Conservation (phyloP, 2,797 vertebrate genomes). For the Adrianichthys oophorus region DNA sequence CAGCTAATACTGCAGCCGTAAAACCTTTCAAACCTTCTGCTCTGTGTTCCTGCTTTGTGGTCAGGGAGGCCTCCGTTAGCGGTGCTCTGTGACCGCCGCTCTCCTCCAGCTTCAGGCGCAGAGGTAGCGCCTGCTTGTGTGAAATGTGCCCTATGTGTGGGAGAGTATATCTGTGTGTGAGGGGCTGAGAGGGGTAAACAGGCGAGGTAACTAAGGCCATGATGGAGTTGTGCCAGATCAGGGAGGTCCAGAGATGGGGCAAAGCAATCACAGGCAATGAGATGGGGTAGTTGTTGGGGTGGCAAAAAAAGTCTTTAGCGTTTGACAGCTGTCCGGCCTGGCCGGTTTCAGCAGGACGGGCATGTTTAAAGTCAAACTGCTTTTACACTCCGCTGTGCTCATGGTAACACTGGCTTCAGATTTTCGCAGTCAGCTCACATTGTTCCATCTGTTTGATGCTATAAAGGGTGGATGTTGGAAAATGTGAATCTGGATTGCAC, state of each 20-base stretch:
- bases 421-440: conserved; percentile 38
- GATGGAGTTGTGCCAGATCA: conserved; percentile 75
- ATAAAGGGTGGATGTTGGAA: conserved; percentile 39
- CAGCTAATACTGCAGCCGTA: conserved; percentile 79
- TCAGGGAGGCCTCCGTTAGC: conserved; percentile 71
- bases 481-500: conserved; percentile 28
- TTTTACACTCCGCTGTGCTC: conserved; percentile 38
- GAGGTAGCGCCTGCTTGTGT: conserved; percentile 62
- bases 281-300: conserved; percentile 16
- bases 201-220: conserved; percentile 75
- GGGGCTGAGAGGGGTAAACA: conserved; percentile 51
- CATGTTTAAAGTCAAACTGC: conserved; percentile 32
- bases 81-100: conserved; percentile 74
- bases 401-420: conserved; percentile 42
- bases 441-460: conserved; percentile 34
- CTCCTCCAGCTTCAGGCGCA: conserved; percentile 66
- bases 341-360: conserved; percentile 35
- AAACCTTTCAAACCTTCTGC: conserved; percentile 54
- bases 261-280: conserved; percentile 44
- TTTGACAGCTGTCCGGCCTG: conserved; percentile 28
- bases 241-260: conserved; percentile 73
- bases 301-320: conserved; percentile 47
- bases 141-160: conserved; percentile 62
- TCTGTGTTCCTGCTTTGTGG: conserved; percentile 64
- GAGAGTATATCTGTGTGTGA: conserved; percentile 46